Base-by-base conservation (phyloP, 2,797 vertebrate genomes). In the Heliangelus exortis region DNA sequence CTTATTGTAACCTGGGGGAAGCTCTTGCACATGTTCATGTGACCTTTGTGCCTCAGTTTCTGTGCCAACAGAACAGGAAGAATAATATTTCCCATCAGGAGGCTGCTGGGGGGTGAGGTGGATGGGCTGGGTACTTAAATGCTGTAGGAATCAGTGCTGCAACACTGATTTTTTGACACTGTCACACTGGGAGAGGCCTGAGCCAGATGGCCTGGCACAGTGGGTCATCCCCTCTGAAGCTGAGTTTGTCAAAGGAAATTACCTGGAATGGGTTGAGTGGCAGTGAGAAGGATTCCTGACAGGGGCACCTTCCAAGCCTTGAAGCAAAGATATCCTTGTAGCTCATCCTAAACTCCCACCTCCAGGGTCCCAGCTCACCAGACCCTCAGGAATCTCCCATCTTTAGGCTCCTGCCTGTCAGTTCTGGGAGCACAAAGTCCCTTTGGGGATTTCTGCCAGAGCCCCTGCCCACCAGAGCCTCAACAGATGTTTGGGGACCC, bases 181-280 rank as follows among this genome's bases (percentile, higher is more conserved):
- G 17, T n/a, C 72, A 22, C 34, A 7, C 51, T 9, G 55, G 90
- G 71, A 89, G 67, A 36, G 80, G 62, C 67, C 39, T 73, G 67
- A 71, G 69, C 88, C 95, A 96, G 86, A 76, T 96, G 90, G 93
- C 43, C 54, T 54, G 69, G 73, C 93, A 31, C 92, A 78, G 90
- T 36, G 57, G 80, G 92, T 29, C 61, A 16, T 33, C 69, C 58
- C 57, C 51, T 15, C 28, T 26, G 68, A 69, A 71, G 78, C 48
- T n/a, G 81, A 33, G 59, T 77, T 87, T 94, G 87, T 84, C 78
- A 89, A 41, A 93, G 74, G 84, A 84, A 94, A 89, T 77, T 84
- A 82, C 67, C 67, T 84, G 86, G 31, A 4, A 47, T 28, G 34
- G 36, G n/a, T 9, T 72, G 83, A 54, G 28, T 3, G 20, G 51